Evolutionary conservation across 2,113 vertebrate species (phyloP), one percentile per base, ranked within the genome.

Genomic region (Fregata magnificens): DNA sequence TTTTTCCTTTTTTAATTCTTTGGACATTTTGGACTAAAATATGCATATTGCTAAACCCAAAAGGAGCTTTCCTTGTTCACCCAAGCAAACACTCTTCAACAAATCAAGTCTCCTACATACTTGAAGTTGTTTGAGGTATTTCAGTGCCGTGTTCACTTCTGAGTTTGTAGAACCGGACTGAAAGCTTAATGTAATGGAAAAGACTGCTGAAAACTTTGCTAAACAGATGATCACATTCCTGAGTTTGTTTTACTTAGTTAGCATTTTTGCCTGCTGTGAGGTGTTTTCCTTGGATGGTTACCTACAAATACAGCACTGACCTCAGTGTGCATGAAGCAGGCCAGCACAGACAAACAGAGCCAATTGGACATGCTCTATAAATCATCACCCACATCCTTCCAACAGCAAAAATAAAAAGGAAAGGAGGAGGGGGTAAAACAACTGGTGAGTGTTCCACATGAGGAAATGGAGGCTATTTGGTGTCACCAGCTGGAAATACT

Each of bases 401-500:
- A 97, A 96, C 98, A 98, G 97, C 97, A 97, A 93, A 96, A 97
- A 97, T 96, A 91, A 95, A 97, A 97, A 95, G 84, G 66, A 63
- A 70, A 86, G 62, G 62, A 90, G 80, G 73, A 72, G 72, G 81
- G 72, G 42, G 77, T 92, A 78, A 97, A 98, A 98, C 83, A 97
- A 98, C 97, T 97, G 96, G 77, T 88, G 95, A 97, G 90, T 95
- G 93, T 98, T 98, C 96, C 95, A 86, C 91, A 88, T 93, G 97
- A 98, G 97, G 97, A 98, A 97, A 94, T 92, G 85, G 93, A 96
- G 91, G 82, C 94, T 97, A 96, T 98, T 98, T 97, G 97, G 96
- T 98, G 92, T 98, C 97, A 96, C 98, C 98, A 98, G 98, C 99
- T 98, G 98, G 98, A 99, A 98, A 97, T 97, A 98, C 98, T 99